Percentiles rank a stretch among this genome's conserved stretches.
phyloP scores from a whole-genome alignment of 2,888 invertebrate genomes.

The Pseudanteris insignis region DNA sequence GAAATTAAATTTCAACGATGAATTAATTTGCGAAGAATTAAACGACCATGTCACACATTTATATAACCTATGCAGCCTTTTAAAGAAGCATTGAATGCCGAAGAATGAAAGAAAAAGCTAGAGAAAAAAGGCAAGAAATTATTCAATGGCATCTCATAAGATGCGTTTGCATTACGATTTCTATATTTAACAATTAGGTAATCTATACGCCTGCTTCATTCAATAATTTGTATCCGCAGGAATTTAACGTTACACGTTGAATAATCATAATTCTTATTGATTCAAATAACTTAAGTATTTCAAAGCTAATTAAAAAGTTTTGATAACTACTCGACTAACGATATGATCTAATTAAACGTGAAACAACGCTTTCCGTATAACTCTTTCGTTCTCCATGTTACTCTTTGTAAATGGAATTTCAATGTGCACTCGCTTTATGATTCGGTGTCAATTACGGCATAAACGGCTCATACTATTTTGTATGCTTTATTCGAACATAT shows the following conservation, averaged over 20 bases:
- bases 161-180: slow-evolving; percentile 24
- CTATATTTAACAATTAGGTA: slow-evolving; percentile 33
- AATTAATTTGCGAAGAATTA: slow-evolving; percentile 16
- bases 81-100: slow-evolving; percentile 12
- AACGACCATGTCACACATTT: slow-evolving; percentile 27
- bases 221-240: slow-evolving; percentile 9
- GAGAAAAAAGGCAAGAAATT: slow-evolving; percentile 10
- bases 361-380: too few relatives aligned
- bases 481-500: too few relatives aligned
- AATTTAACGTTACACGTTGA: slow-evolving; percentile 1
- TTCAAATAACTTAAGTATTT: too few relatives aligned
- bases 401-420: too few relatives aligned
- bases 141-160: slow-evolving; percentile 21
- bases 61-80: slow-evolving; percentile 25
- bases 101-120: slow-evolving; percentile 9
- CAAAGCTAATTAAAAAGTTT: too few relatives aligned
- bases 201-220: slow-evolving; percentile 7
- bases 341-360: too few relatives aligned
- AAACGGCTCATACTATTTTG: too few relatives aligned
- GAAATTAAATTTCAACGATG: slow-evolving; percentile 7
- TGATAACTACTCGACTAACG: too few relatives aligned
- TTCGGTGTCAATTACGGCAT: too few relatives aligned
- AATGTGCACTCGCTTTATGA: too few relatives aligned
- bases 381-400: too few relatives aligned
- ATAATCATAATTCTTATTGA: too few relatives aligned